A percentile compares a stretch with the other conserved stretches of the same genome.
These are phyloP conservation scores for Hylaeus anthracinus DNA, from an alignment of 1,140 invertebrate genomes.

Conservation along the genomic window DNA sequence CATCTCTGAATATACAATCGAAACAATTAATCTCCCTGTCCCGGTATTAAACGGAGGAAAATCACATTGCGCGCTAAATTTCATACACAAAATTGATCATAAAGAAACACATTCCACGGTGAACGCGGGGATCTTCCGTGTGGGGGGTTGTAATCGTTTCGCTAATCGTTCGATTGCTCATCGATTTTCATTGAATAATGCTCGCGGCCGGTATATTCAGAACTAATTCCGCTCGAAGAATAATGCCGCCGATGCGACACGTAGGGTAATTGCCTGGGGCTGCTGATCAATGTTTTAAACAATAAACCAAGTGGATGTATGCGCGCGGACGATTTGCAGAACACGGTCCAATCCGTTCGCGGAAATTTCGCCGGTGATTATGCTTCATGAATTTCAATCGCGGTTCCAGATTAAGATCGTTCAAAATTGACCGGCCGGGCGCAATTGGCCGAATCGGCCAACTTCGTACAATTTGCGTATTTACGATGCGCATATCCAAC, in stretches of 20 bases:
- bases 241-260: slow-evolving; percentile 11
- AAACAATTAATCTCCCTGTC: no score
- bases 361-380: slow-evolving; percentile 58
- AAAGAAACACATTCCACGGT: no score
- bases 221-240: slow-evolving; percentile 26
- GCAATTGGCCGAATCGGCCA: slow-evolving; percentile 49
- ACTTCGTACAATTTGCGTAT: slow-evolving; percentile 60
- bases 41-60: no score
- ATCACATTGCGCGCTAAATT: no score
- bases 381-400: slow-evolving; percentile 64
- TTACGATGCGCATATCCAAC: slow-evolving; percentile 41
- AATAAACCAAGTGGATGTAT: slow-evolving; percentile 40
- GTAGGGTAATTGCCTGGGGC: slow-evolving; percentile 9
- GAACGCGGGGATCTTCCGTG: background rate
- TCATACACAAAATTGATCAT: no score
- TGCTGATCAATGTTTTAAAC: slow-evolving; percentile 47
- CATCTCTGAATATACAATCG: no score
- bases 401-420: slow-evolving; percentile 56
- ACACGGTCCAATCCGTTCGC: slow-evolving; percentile 28
- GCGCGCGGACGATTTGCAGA: background rate
- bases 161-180: slow-evolving; percentile 4
- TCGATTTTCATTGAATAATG: slow-evolving; percentile 10
- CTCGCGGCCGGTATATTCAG: background rate
- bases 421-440: slow-evolving; percentile 47
- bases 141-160: background rate